Conservation (phyloP, 2,888 invertebrate genomes). For the Hesperia comma region DNA sequence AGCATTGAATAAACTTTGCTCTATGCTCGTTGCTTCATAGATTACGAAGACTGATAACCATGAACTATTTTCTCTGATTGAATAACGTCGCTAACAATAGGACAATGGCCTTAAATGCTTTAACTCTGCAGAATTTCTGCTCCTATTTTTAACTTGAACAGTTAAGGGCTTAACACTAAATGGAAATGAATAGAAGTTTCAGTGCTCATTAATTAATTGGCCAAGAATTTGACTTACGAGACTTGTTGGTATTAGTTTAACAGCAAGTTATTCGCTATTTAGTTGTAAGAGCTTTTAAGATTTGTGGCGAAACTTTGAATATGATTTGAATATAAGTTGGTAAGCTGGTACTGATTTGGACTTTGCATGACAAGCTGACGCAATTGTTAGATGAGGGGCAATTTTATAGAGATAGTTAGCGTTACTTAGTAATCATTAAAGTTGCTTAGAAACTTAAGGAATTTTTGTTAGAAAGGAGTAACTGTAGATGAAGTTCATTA, state of each 20-base stretch:
- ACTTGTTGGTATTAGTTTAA: constrained; percentile 32
- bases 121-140: constrained; percentile 5
- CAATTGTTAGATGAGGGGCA: neutral
- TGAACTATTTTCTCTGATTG: neutral
- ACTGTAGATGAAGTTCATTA: no score
- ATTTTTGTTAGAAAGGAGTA: no score
- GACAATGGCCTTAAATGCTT: constrained; percentile 8
- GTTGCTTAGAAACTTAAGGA: no score
- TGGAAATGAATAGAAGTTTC: constrained; percentile 32
- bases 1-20: no score
- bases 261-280: constrained; percentile 31
- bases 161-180: constrained; percentile 15
- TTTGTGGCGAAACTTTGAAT: constrained; percentile 30
- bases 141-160: constrained; percentile 22
- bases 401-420: neutral
- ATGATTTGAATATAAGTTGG: constrained; percentile 28
- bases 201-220: constrained; percentile 30
- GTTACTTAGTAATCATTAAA: neutral
- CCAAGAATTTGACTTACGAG: constrained; percentile 32
- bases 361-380: constrained; percentile 11
- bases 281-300: constrained; percentile 32
- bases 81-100: neutral
- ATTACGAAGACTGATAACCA: no score
- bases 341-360: constrained; percentile 14
- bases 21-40: no score